Percentiles rank a stretch among this genome's conserved stretches.
Evolutionary conservation across 2,797 vertebrate species (phyloP).

Genomic region (Onychomys torridus): DNA sequence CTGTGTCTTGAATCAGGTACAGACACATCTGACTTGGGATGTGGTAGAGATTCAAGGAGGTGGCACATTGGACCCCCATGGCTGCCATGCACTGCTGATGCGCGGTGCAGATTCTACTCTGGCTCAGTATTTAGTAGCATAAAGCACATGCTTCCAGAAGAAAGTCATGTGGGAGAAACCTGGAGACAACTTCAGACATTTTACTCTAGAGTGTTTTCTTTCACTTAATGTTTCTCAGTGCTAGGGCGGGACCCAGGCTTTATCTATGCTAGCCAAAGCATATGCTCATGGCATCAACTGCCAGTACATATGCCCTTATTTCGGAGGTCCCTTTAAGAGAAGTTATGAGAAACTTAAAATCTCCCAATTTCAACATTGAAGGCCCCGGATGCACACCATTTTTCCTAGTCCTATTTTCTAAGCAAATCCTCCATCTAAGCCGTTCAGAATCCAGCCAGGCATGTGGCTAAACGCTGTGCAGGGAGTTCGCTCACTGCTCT

Average conservation of each 20-base stretch:
- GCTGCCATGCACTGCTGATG: fast-evolving
- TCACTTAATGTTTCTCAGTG: background rate
- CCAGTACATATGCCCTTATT: background rate
- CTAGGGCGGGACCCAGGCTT: background rate
- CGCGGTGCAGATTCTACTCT: fast-evolving
- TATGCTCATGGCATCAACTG: fast-evolving
- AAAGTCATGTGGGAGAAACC: background rate
- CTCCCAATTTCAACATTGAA: background rate
- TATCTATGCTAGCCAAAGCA: background rate
- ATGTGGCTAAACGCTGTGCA: fast-evolving
- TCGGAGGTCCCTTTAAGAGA: background rate
- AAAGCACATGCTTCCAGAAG: background rate
- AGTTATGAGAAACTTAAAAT: background rate
- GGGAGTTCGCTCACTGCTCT: background rate
- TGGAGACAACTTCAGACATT: background rate
- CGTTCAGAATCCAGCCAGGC: background rate
- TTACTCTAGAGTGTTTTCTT: background rate
- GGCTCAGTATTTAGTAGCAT: background rate
- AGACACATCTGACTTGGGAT: background rate
- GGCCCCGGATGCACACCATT: background rate
- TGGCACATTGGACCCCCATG: fast-evolving
- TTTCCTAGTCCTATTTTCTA: background rate
- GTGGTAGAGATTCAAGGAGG: background rate
- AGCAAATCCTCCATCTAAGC: background rate
- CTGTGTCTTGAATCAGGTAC: background rate